phyloP scores from a whole-genome alignment of 1,140 invertebrate species.

The Leptoteleia sp. region DNA sequence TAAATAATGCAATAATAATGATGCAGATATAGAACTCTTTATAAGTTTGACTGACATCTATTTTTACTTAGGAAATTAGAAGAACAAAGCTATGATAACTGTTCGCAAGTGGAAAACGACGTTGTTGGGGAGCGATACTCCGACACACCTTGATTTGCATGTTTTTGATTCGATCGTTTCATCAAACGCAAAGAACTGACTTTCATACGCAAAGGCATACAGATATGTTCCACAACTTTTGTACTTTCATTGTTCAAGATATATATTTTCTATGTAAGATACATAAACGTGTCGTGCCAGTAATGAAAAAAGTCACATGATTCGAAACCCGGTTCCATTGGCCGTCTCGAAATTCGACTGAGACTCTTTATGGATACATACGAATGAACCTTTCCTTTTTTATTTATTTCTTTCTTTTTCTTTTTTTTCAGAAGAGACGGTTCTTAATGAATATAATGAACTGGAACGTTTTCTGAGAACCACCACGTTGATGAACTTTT shows the following conservation, averaged over 20 bases:
- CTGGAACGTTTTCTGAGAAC: neutral
- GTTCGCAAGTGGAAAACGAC: neutral
- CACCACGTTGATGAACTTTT: constrained; percentile 15
- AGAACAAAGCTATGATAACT: neutral
- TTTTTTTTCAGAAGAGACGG: too few species aligned
- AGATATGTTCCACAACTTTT: constrained; percentile 67
- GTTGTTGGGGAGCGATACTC: constrained; percentile 9
- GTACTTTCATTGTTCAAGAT: constrained; percentile 63
- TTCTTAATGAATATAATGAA: too few species aligned
- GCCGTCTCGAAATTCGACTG: constrained; percentile 31
- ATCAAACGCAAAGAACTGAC: constrained; percentile 66
- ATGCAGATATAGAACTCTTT: too few species aligned
- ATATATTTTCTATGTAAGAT: constrained; percentile 65
- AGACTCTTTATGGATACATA: constrained; percentile 8
- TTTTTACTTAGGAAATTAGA: too few species aligned
- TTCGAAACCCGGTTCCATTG: constrained; percentile 36
- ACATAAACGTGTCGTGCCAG: constrained; percentile 62
- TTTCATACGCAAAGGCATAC: constrained; percentile 63
- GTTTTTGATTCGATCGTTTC: constrained; percentile 51
- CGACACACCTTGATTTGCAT: constrained; percentile 31
- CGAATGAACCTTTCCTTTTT: too few species aligned
- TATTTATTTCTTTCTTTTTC: too few species aligned
- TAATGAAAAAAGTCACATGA: constrained; percentile 48
- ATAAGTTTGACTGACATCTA: too few species aligned
- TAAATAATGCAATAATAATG: too few species aligned